Evolutionary conservation across 1,140 invertebrate species (phyloP), one percentile per base, ranked within the genome.

Genomic region (Orussus abietinus): DNA sequence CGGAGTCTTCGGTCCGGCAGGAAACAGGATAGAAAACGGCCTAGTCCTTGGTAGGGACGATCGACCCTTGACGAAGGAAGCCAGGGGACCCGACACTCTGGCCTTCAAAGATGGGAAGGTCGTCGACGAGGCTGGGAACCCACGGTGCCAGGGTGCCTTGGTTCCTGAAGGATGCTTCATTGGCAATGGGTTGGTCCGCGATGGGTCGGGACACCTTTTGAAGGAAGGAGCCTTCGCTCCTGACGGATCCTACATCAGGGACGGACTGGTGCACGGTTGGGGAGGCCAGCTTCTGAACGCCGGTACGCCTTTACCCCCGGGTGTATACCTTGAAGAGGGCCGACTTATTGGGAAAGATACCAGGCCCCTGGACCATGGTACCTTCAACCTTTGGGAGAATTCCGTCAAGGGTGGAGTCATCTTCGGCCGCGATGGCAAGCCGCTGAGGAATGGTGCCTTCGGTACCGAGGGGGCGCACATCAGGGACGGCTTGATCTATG

Each of bases 121-220:
- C 9, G 63, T 70, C 0, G 66, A 73, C 26, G 54, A 46, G 0
- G 44, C 58, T 4, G 61, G 62, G 4, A 49, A 54, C 9, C 60
- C 62, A 0, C 69, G 58, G 13, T 70, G 68, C 45, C 51, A 62
- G 20, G 56, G 59, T 1, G 70, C 69, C 0, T 30, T 71, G 2
- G 29, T 73, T 7, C 64, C 69, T 1, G 58, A 73, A 17, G 67
- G 65, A 4, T 73, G 66, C 42, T 73, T 69, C 37, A 68, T 73
- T 28, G 57, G 56, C 20, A 56, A 66, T 26, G 70, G 70, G 3
- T 42, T 69, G 0, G 42, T 71, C 18, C 69, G 69, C 9, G 62
- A 69, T 14, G 57, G 49, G 2, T 62, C 67, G 17, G 63, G 62
- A 12, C 42, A 41, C 1, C 49, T 55, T 3, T 22, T 73, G 4